phyloP scores from a whole-genome alignment of 2,888 invertebrate genomes.

The Tolmerus cingulatus region DNA sequence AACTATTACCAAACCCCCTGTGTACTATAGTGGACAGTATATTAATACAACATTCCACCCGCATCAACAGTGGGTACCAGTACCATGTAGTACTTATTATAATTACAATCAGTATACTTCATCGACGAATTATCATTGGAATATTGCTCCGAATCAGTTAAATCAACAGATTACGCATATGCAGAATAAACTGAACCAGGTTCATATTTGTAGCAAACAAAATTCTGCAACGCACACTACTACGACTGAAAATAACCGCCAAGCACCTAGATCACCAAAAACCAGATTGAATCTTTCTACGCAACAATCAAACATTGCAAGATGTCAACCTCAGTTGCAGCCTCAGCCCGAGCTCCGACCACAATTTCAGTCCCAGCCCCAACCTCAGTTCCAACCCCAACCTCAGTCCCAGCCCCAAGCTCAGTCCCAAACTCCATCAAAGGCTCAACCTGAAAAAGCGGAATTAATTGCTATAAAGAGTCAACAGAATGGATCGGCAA shows the following conservation, averaged over 20 bases:
- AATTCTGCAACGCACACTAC: not conserved
- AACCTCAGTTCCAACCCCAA: not conserved
- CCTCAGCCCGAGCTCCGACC: too few species aligned
- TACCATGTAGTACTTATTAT: not conserved
- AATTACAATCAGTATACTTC: not conserved
- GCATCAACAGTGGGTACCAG: not conserved
- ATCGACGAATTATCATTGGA: not conserved
- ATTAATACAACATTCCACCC: not conserved
- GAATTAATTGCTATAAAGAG: not conserved
- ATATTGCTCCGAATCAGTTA: not conserved
- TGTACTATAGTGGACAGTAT: not conserved
- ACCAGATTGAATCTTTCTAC: not conserved
- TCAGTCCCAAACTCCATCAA: not conserved
- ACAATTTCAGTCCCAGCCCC: not conserved
- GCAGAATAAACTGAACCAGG: not conserved
- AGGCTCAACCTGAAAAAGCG: not conserved
- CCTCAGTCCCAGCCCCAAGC: not conserved
- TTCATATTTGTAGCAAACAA: not conserved
- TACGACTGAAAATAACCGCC: not conserved
- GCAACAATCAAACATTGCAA: not conserved
- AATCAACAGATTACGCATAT: not conserved
- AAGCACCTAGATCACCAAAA: not conserved
- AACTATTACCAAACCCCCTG: not conserved
- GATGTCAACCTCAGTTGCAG: not conserved
- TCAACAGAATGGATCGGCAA: not conserved